Base-by-base conservation (phyloP, 2,888 invertebrate species). In the Doris montereyensis region DNA sequence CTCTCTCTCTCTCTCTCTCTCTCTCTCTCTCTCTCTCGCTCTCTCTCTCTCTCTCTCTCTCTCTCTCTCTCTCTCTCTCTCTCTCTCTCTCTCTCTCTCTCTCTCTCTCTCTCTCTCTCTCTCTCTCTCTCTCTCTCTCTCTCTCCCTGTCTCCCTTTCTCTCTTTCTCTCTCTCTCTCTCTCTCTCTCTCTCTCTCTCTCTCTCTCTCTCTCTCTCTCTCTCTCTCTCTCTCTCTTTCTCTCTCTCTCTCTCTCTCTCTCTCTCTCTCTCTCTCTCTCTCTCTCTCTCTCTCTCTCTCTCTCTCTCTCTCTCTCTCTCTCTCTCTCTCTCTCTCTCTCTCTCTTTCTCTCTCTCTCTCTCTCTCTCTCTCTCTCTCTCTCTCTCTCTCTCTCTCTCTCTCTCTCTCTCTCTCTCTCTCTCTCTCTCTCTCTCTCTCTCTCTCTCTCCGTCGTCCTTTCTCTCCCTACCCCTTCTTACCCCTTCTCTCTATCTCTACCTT, bases 311-410 rank as follows among this genome's bases (percentile, higher is more conserved):
- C 17, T 17, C 17, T 41, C 52, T 41, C 52, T 41, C 28, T 78
- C 73, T 10, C 73, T 62, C 30, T 78, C 72, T n/a, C 65, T 73
- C 13, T 73, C 57, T 8, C 98, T 94, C 72, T 94, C 94, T 85
- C 96, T 95, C 81, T 97, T 93, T 92, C 98, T 98, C 67, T 95
- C 95, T 89, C 97, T 94, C 4, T 97, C 96, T 84, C 95, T 96
- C 26, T 94, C 95, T 89, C 98, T 96, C 91, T 98, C 98, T 84
- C 97, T 95, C 93, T 98, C 97, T 93, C 94, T 89, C 92, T 99
- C 99, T 91, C 99, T 98, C 78, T 98, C 98, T 79, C 97, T 34
- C 32, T 34, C 32, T 34, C 70, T 34, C n/a, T n/a, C 32, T 35
- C 10, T 13, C 21, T 35, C 32, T 13, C 32, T 1, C 21, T 34